These are phyloP conservation scores for Parnassius mnemosyne DNA, from an alignment of 2,888 invertebrate genomes.

Conservation along the genomic window DNA sequence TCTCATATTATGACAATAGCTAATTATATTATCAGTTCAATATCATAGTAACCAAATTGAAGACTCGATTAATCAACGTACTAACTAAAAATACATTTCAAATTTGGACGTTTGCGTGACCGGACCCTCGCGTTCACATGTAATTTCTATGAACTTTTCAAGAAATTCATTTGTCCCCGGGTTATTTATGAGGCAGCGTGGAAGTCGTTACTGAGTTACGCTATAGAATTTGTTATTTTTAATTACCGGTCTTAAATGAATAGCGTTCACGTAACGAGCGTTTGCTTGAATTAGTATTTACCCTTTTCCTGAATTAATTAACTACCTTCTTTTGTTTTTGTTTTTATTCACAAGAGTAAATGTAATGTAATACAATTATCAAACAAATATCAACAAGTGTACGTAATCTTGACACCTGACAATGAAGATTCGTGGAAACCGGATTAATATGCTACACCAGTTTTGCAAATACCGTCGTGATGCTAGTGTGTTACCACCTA, in stretches of 20 bases:
- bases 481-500: too few relatives aligned
- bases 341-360: too few relatives aligned
- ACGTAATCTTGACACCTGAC: too few relatives aligned
- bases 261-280: constrained; percentile 16
- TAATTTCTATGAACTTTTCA: constrained; percentile 26
- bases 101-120: constrained; percentile 17
- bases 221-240: constrained; percentile 25
- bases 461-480: too few relatives aligned
- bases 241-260: constrained; percentile 22
- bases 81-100: constrained; percentile 2
- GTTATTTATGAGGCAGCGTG: constrained; percentile 22
- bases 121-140: constrained; percentile 13
- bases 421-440: too few relatives aligned
- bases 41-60: neutral
- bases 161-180: constrained; percentile 25
- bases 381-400: too few relatives aligned
- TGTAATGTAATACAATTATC: too few relatives aligned
- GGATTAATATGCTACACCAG: too few relatives aligned
- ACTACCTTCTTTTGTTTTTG: constrained; percentile 2
- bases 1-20: too few relatives aligned
- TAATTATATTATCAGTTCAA: too few relatives aligned
- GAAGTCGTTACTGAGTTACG: constrained; percentile 24
- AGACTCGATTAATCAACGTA: neutral
- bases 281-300: constrained; percentile 17
- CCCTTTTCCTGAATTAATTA: constrained; percentile 1